Evolutionary conservation across 2,888 invertebrate species (phyloP).

Genomic region (Polydesmus complanatus): DNA sequence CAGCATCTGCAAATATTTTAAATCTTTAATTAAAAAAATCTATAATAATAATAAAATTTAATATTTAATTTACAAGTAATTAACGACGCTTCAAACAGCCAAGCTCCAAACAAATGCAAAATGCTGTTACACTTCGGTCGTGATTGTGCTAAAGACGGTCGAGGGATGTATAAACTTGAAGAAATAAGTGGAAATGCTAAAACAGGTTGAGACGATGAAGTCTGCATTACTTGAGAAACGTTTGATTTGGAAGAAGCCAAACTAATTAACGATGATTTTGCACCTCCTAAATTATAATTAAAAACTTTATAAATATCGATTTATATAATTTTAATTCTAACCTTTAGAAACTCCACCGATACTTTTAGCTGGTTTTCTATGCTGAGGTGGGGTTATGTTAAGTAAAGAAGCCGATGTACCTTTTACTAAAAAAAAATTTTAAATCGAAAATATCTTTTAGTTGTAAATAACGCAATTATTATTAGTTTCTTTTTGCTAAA

Average conservation of each 20-base stretch:
- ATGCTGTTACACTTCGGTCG: slow-evolving; percentile 88
- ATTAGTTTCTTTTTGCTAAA: too few species aligned
- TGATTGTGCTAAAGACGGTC: slow-evolving; percentile 28
- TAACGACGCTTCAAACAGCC: slow-evolving; percentile 91
- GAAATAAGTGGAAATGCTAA: slow-evolving; percentile 40
- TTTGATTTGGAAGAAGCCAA: slow-evolving; percentile 37
- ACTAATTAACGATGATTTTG: slow-evolving; percentile 64
- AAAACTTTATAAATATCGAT: not conserved
- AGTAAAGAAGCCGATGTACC: slow-evolving; percentile 32
- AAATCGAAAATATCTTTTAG: too few species aligned
- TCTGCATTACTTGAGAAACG: slow-evolving; percentile 19
- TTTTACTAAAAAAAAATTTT: slow-evolving; percentile 6
- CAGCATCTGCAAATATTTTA: not conserved
- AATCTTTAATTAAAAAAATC: too few species aligned
- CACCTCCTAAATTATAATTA: slow-evolving; percentile 40
- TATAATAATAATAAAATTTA: not conserved
- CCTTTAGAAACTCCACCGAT: slow-evolving; percentile 65
- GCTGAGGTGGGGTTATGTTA: slow-evolving; percentile 45
- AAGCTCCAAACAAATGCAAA: slow-evolving; percentile 86
- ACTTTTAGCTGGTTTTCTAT: slow-evolving; percentile 77
- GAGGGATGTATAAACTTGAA: slow-evolving; percentile 24
- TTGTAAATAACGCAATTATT: too few species aligned
- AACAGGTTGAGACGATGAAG: not conserved
- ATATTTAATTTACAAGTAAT: slow-evolving; percentile 54
- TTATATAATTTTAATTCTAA: slow-evolving; percentile 22